Conservation (phyloP, 2,888 invertebrate species). For the Philereme transversata region DNA sequence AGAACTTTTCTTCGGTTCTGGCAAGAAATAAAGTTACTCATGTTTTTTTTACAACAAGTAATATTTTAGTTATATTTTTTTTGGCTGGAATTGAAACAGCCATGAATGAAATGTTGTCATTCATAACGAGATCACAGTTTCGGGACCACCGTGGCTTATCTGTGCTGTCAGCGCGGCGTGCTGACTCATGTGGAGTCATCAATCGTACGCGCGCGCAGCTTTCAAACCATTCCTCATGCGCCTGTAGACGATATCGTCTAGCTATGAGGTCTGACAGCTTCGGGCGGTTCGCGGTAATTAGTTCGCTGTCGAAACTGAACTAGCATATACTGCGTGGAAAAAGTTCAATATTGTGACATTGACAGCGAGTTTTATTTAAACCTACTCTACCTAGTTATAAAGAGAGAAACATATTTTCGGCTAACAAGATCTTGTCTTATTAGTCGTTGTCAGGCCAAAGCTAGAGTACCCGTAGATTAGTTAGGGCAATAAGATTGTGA, state of each 20-base stretch:
- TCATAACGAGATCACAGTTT: conserved; percentile 51
- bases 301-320: conserved; percentile 25
- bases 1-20: no score
- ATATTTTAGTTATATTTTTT: no score
- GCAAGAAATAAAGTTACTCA: no score
- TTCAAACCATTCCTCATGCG: conserved; percentile 52
- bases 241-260: conserved; percentile 33
- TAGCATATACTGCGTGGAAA: conserved; percentile 8
- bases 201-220: conserved; percentile 58
- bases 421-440: no score
- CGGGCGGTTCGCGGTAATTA: conserved; percentile 45
- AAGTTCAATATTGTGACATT: conserved; percentile 1
- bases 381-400: no score
- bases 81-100: neutral
- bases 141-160: conserved; percentile 65
- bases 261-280: conserved; percentile 40
- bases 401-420: no score
- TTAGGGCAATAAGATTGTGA: conserved; percentile 40
- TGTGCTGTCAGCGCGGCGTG: conserved; percentile 42
- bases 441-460: no score
- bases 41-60: no score
- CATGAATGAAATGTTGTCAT: conserved; percentile 50
- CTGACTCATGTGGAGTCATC: conserved; percentile 55
- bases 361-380: neutral
- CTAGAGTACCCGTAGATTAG: no score